A percentile compares a stretch with the other conserved stretches of the same genome.
Evolutionary conservation across 2,797 vertebrate species (phyloP).

Genomic region (Stomatorhinus walkeri): DNA sequence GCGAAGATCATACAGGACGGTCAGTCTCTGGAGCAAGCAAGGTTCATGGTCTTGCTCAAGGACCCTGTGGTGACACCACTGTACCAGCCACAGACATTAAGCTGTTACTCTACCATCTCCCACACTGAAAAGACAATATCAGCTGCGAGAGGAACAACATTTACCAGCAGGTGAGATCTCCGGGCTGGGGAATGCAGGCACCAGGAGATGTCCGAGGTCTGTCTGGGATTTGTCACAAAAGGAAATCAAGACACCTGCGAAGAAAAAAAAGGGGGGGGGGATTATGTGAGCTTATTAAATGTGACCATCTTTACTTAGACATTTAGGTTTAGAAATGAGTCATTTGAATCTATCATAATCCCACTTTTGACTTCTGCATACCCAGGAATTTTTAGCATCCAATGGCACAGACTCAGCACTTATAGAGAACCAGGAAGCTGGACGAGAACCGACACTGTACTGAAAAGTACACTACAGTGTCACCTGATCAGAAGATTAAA

Average conservation of each 20-base stretch:
- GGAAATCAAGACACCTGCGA: slow-evolving; percentile 55
- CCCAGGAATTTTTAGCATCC: neutral
- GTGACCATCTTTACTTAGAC: neutral
- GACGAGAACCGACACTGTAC: neutral
- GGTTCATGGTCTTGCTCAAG: neutral
- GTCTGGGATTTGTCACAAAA: slow-evolving; percentile 24
- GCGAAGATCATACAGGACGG: neutral
- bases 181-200: neutral
- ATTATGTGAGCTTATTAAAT: neutral
- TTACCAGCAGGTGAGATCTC: slow-evolving; percentile 26
- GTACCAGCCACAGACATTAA: neutral
- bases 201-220: neutral
- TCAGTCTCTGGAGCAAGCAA: neutral
- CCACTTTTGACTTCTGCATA: neutral
- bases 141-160: neutral
- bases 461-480: neutral
- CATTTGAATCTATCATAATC: neutral
- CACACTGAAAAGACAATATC: neutral
- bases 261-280: slow-evolving; percentile 22
- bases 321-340: neutral
- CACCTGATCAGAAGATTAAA: neutral
- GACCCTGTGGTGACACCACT: neutral
- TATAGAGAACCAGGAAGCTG: neutral
- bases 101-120: neutral
- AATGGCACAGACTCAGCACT: neutral